Conservation (phyloP, 1,140 invertebrate species). For the Riptortus pedestris region DNA sequence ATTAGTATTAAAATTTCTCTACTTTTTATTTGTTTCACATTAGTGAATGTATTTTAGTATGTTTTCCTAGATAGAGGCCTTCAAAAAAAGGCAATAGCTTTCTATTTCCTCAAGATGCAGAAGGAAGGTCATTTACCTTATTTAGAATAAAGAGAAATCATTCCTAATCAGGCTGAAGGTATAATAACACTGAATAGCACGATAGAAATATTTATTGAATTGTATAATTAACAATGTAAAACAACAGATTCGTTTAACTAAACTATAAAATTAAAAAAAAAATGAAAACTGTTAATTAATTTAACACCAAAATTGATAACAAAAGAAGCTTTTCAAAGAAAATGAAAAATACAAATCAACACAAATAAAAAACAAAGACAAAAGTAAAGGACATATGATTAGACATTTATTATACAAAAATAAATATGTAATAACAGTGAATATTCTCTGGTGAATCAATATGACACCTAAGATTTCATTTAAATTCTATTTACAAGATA, state of each 20-base stretch:
- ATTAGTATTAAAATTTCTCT: too few species aligned
- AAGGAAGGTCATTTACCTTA: too few species aligned
- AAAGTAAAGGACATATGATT: background rate
- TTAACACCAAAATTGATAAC: background rate
- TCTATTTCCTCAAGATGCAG: too few species aligned
- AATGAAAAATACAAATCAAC: background rate
- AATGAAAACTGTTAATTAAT: background rate
- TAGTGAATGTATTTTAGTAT: too few species aligned
- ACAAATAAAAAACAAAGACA: background rate
- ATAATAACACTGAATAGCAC: too few species aligned
- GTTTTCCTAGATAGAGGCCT: too few species aligned
- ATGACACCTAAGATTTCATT: slow-evolving; percentile 11
- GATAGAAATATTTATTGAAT: background rate
- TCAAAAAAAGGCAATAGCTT: too few species aligned
- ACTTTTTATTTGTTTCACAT: too few species aligned
- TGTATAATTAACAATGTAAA: background rate
- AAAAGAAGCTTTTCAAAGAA: background rate
- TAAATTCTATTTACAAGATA: slow-evolving; percentile 17
- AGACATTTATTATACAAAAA: slow-evolving; percentile 17
- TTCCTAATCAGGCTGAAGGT: too few species aligned
- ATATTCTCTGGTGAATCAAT: slow-evolving; percentile 7
- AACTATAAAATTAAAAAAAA: background rate
- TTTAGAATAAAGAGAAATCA: too few species aligned
- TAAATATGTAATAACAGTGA: slow-evolving; percentile 17
- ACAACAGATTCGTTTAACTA: background rate